Evolutionary conservation across 2,888 invertebrate species (phyloP), one percentile per base, ranked within the genome.

Genomic region (Drosophila rubida): DNA sequence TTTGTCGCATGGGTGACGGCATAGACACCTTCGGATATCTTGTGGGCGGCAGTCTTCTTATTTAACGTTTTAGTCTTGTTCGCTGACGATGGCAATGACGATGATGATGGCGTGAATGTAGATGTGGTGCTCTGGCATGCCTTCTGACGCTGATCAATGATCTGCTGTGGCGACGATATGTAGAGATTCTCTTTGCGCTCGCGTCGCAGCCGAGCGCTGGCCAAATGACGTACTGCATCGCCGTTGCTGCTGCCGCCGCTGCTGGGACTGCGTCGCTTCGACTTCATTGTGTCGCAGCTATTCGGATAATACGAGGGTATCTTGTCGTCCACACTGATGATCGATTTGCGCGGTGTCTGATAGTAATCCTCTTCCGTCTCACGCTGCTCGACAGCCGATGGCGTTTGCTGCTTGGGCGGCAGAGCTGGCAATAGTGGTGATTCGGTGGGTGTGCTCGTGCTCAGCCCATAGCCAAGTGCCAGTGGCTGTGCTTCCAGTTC

Each of bases 271-370:
- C 80, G 87, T 4, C 90, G 85, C 23, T 87, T 86, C 35, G 79
- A 81, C 75, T 90, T 91, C 3, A 79, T 53, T 0, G 89, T 90
- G 69, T 91, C 91, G 65, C 90, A 90, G 61, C 89, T 90, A 58
- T 92, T 92, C 11, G 92, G 92, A 81, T 91, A 92, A 60, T 92
- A 92, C 0, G 92, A 92, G 8, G 92, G 90, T 60, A 92, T 80
- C 74, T 92, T 92, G 2, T 92, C 92, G 62, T 92, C 92, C 25
- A 92, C 87, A 49, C 91, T 90, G 4, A 90, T 89, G 9, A 90
- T 88, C 11, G 91, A 90, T 65, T 90, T 90, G 8, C 91, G 82
- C 1, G 90, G 90, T 2, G 90, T 90, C 69, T 92, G 89, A 69
- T 91, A 91, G 54, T 85, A 89, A 59, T 83, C 79, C 66, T 91